These are phyloP conservation scores for Synergus japonicus DNA, from an alignment of 2,888 invertebrate genomes.

Conservation along the genomic window DNA sequence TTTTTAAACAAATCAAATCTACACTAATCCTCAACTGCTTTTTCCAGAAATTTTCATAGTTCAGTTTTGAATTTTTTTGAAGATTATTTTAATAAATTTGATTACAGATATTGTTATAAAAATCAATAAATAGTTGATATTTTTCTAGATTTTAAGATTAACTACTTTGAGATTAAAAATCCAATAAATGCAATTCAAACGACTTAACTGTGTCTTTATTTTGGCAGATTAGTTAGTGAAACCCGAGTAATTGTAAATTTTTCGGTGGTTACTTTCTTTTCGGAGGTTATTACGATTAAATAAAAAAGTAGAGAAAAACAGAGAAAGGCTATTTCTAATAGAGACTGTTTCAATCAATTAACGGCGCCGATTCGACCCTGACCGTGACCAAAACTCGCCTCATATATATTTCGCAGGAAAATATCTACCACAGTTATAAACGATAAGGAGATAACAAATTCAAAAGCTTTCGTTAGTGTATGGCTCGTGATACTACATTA, in stretches of 20 bases:
- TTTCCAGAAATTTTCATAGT: not conserved
- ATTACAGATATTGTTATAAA: no score
- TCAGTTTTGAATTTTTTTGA: not conserved
- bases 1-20: no score
- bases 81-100: not conserved
- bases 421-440: constrained; percentile 28
- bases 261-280: not conserved
- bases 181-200: not conserved
- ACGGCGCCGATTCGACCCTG: constrained; percentile 8
- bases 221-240: not conserved
- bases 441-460: constrained; percentile 27
- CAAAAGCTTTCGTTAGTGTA: constrained; percentile 13
- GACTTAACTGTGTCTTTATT: not conserved
- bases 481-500: constrained; percentile 15
- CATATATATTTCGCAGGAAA: constrained; percentile 6
- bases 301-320: not conserved
- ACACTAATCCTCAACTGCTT: not conserved
- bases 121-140: no score
- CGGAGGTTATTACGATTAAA: no score
- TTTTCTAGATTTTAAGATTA: no score
- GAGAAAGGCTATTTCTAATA: not conserved
- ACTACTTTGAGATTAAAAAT: not conserved
- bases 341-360: not conserved
- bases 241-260: not conserved
- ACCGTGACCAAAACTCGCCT: constrained; percentile 30